Base-by-base conservation (phyloP, 1,140 invertebrate genomes). In the Aphaenogaster ashmeadi region DNA sequence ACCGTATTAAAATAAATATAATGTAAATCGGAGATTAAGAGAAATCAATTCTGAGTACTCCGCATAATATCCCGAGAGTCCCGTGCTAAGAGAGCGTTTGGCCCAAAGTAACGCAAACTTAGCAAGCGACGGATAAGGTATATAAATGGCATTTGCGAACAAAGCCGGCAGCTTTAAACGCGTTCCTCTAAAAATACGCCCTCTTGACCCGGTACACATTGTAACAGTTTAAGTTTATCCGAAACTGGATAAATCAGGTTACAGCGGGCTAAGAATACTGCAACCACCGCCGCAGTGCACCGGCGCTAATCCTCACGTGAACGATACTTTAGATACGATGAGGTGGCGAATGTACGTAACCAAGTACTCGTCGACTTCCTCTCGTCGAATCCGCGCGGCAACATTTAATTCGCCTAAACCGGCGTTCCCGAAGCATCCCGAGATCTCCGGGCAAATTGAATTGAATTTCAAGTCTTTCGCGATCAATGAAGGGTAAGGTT, bases 341-440 rank as follows among this genome's bases (percentile, higher is more conserved):
- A 93, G 92, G 93, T 93, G 91, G 88, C 92, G 91, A 27, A 93
- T 92, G 93, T 91, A 91, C 27, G 93, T 92, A 92, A 93, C 79
- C 87, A 88, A 93, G 88, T 89, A 78, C 60, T 60, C 75, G 84
- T 86, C 87, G 74, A 80, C 85, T 86, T 38, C 87, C 78, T 87
- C 66, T 87, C 66, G 81, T 85, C 89, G 88, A 91, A 86, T 90
- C 81, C 85, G 91, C 92, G 90, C 91, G 77, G 90, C 92, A 91
- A 93, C 92, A 91, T 93, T 93, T 93, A 93, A 93, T 93, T 93
- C 88, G 74, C 54, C 52, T 85, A 89, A 93, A 93, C 92, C 92
- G 91, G 62, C 62, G 75, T 27, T 36, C 9, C 27, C 36, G 33
- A 5, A 18, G 54, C 80, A 71, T 54, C 13, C 52, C 54, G 7